Evolutionary conservation across 2,113 vertebrate genomes (phyloP), one percentile per base, ranked within the genome.

Genomic region (Cottus gobio): DNA sequence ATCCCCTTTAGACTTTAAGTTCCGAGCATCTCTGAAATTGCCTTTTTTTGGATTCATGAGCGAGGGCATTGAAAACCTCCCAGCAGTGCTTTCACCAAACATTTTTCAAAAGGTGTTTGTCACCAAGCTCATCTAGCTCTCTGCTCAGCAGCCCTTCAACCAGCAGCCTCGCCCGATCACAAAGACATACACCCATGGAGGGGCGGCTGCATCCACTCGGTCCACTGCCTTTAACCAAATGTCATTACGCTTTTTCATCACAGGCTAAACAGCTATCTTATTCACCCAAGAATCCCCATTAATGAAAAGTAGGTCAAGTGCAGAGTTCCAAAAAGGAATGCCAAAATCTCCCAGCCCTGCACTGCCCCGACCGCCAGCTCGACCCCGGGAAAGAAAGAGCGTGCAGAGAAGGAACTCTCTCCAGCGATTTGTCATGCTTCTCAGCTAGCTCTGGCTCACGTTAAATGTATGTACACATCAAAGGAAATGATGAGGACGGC

Each of bases 271-370:
- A 89, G 85, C 85, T 90, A 63, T 86, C 90, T 83, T 87, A 85
- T 74, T 63, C 81, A 88, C 86, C 65, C 71, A 79, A 26, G 83
- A 90, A 92, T 90, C 85, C 82, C 85, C 87, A 87, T 93, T 93
- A 91, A 91, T 81, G 85, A 89, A 92, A 95, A 94, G 88, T 94
- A 93, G 94, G 94, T 94, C 93, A 94, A 94, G 85, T 90, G 89
- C 83, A 82, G 79, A 54, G 84, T 79, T 89, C 90, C 68, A 70
- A 75, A 91, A 86, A 88, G 85, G 84, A 89, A 87, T 80, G 81
- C 90, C 89, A 90, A 87, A 92, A 90, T 82, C 88, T 73, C 76
- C 77, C 80, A 83, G 79, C 82, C 82, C 64, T 77, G 73, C 77
- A 70, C 77, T 72, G 75, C 75, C 80, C 69, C 61, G 61, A 44